Conservation (phyloP, 1,140 invertebrate species). For the Metaphire vulgaris region DNA sequence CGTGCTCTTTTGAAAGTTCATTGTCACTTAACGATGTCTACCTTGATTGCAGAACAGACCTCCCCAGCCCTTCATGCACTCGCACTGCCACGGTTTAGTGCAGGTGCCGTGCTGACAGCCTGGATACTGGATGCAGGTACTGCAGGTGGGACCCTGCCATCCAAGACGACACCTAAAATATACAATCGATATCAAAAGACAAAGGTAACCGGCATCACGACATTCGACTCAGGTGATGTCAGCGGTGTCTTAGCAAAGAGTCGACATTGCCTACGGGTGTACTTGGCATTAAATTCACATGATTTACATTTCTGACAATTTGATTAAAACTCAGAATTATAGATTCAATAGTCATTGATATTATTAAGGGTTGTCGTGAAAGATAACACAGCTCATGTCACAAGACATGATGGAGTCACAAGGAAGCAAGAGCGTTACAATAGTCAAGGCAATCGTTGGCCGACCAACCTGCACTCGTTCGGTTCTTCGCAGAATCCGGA, state of each 20-base stretch:
- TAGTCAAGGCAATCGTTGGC: conserved; percentile 1
- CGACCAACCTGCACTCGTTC: conserved; percentile 89
- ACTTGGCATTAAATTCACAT: neutral
- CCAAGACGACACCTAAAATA: conserved; percentile 56
- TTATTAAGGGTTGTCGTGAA: neutral
- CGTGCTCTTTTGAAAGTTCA: no score
- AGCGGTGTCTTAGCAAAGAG: no score
- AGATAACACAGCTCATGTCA: neutral
- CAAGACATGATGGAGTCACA: neutral
- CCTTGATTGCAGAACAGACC: conserved; percentile 58
- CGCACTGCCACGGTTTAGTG: conserved; percentile 55
- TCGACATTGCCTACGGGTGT: neutral
- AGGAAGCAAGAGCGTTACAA: neutral
- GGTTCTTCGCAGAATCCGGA: conserved; percentile 85
- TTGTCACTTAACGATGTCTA: conserved; percentile 44
- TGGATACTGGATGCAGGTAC: conserved; percentile 57
- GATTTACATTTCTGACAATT: neutral
- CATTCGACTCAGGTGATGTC: neutral
- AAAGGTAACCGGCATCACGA: neutral
- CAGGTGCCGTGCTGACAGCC: conserved; percentile 57
- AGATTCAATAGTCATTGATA: neutral
- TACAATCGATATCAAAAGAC: no score
- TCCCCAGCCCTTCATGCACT: conserved; percentile 61
- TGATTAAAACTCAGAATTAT: neutral
- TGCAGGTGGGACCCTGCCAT: conserved; percentile 55